Evolutionary conservation across 2,888 invertebrate species (phyloP).

Genomic region (Hydrotaea diabolus): DNA sequence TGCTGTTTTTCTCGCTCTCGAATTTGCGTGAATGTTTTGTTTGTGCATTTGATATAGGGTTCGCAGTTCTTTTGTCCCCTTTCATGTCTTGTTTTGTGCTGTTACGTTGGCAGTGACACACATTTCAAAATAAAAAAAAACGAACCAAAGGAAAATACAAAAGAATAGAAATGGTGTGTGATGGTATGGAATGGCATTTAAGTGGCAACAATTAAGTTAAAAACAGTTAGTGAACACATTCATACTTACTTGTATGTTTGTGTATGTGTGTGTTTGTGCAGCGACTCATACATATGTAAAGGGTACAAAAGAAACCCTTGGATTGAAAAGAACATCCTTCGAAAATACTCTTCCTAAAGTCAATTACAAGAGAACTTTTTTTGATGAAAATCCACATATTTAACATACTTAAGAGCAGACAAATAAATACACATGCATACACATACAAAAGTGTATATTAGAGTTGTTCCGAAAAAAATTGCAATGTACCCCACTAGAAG

Average conservation of each 20-base stretch:
- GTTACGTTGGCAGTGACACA: constrained; percentile 61
- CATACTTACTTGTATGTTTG: too few species aligned
- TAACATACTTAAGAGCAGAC: too few species aligned
- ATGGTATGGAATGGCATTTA: constrained; percentile 47
- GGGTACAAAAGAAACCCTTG: too few species aligned
- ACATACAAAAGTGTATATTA: too few species aligned
- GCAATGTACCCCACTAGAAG: too few species aligned
- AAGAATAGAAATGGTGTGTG: constrained; percentile 4
- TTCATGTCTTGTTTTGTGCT: not conserved
- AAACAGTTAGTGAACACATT: constrained; percentile 37
- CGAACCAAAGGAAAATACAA: not conserved
- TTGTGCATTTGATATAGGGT: constrained; percentile 35
- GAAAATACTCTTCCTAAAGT: too few species aligned
- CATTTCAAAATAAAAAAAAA: constrained; percentile 50
- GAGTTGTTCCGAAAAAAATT: too few species aligned
- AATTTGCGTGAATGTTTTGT: not conserved
- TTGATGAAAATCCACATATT: too few species aligned
- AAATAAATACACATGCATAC: too few species aligned
- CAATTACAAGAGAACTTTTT: too few species aligned
- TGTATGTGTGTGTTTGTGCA: too few species aligned
- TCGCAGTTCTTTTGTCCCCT: constrained; percentile 13
- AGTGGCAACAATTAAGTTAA: constrained; percentile 60
- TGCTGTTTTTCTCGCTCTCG: not conserved
- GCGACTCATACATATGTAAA: not conserved
- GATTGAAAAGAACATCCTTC: too few species aligned